Evolutionary conservation across 2,888 invertebrate genomes (phyloP), one percentile per base, ranked within the genome.

Genomic region (Lydus trimaculatus): DNA sequence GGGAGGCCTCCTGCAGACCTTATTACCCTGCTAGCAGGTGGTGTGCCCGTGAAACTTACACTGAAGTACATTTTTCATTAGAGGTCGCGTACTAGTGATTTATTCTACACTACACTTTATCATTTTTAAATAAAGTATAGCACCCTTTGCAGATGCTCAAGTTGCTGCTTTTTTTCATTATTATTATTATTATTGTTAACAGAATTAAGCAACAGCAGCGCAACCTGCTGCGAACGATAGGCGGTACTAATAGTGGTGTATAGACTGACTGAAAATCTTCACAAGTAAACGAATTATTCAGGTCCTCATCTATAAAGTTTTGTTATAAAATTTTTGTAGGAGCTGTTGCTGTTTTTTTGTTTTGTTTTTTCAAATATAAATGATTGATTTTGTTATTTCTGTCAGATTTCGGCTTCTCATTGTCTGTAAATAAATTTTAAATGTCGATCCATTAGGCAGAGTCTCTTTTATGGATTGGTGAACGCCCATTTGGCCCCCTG

Each of bases 21-120:
- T 83, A 84, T 84, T 84, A 84, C 82, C 82, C 80, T 79, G 82
- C 74, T 82, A 71, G 80, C 83, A 79, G 83, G 84, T 73, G 83
- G 81, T 78, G 77, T 73, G 77, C 78, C 74, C 76, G 79, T 79
- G 79, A 78, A 80, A 80, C 79, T 80, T 80, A 79, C 79, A 80
- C 80, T 79, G 73, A 65, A 73, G 67, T 67, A 74, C 76, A 77
- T 78, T 78, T 80, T 80, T 80, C 79, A 79, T 78, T 78, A 78
- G 72, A 74, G 76, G 74, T 76, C 75, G 78, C 75, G 73, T 70
- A 76, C 70, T 75, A 67, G 76, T 78, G 79, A 79, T 79, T 78
- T 78, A 79, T 79, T 75, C 74, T 70, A 70, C 65, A 76, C 77
- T 65, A 65, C 68, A 65, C 72, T 67, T 9, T 15, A 61, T 70